Evolutionary conservation across 2,797 vertebrate genomes (phyloP).

Genomic region (Anabas testudineus): DNA sequence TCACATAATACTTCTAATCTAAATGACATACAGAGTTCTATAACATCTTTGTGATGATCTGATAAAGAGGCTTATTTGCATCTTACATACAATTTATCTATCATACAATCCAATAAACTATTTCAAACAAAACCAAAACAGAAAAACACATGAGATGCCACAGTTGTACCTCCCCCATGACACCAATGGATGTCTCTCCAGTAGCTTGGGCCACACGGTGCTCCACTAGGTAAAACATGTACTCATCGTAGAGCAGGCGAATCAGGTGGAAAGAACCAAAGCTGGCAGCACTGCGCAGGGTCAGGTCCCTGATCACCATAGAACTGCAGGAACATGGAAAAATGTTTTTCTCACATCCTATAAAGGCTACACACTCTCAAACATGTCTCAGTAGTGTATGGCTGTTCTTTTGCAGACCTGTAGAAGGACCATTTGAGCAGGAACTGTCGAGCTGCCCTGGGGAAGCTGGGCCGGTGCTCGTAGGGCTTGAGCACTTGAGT

Average conservation of each 20-base stretch:
- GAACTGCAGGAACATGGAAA: slow-evolving; percentile 83
- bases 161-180: slow-evolving; percentile 95
- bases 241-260: slow-evolving; percentile 97
- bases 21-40: not conserved
- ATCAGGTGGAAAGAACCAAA: slow-evolving; percentile 99
- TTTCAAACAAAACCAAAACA: not conserved
- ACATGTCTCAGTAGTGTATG: not conserved
- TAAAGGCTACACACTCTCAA: not conserved
- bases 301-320: slow-evolving; percentile 99
- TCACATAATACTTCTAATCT: not conserved
- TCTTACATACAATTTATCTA: too few species aligned
- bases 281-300: slow-evolving; percentile 96
- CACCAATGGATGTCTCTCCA: slow-evolving; percentile 94
- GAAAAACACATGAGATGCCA: not conserved
- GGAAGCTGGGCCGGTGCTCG: slow-evolving; percentile 92
- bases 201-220: slow-evolving; percentile 97
- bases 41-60: not conserved
- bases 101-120: too few species aligned
- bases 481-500: slow-evolving; percentile 95
- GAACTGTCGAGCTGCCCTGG: slow-evolving; percentile 95
- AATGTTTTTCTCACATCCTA: slow-evolving; percentile 1
- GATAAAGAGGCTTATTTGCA: too few species aligned
- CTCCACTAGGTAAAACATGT: slow-evolving; percentile 99
- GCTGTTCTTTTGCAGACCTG: slow-evolving; percentile 81
- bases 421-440: slow-evolving; percentile 99